Percentiles rank a stretch among this genome's conserved stretches.
Conservation (phyloP, 2,888 invertebrate species). For the Erynnis tages region DNA sequence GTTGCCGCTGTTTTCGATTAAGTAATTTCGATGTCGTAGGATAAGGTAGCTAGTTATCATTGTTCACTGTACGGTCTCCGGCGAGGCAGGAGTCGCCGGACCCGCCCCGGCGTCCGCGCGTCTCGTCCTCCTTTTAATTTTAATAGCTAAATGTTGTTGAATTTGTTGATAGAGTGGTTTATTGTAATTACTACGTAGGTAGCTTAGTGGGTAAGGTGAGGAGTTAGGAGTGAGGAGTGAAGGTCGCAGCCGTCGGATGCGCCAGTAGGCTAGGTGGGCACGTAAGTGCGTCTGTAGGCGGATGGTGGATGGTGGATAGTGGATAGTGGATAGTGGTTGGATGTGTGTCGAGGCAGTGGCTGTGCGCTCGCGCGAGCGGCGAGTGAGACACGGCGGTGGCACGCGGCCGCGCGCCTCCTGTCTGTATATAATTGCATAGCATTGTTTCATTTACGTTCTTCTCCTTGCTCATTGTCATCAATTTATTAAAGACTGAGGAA, state of each 20-base stretch:
- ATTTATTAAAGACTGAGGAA: slow-evolving; percentile 81
- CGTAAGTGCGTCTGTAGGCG: too few species aligned
- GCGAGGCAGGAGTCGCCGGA: slow-evolving; percentile 36
- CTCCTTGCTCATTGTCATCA: slow-evolving; percentile 80
- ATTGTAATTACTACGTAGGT: slow-evolving; percentile 66
- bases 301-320: too few species aligned
- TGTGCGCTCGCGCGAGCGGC: slow-evolving; percentile 74
- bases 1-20: slow-evolving; percentile 43
- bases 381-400: slow-evolving; percentile 55
- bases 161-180: slow-evolving; percentile 79
- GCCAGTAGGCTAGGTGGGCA: slow-evolving; percentile 56
- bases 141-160: slow-evolving; percentile 81
- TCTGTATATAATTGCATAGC: slow-evolving; percentile 78
- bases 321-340: too few species aligned
- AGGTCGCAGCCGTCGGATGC: slow-evolving; percentile 65
- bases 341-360: slow-evolving; percentile 72
- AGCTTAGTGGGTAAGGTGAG: slow-evolving; percentile 69
- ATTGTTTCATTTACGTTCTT: slow-evolving; percentile 75
- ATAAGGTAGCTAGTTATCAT: slow-evolving; percentile 67
- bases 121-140: slow-evolving; percentile 67
- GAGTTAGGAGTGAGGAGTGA: too few species aligned
- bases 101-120: slow-evolving; percentile 36
- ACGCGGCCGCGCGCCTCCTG: slow-evolving; percentile 41
- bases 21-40: slow-evolving; percentile 64
- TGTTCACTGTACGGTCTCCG: slow-evolving; percentile 45